Conservation (phyloP, 2,797 vertebrate species). For the Sylvilagus floridanus region DNA sequence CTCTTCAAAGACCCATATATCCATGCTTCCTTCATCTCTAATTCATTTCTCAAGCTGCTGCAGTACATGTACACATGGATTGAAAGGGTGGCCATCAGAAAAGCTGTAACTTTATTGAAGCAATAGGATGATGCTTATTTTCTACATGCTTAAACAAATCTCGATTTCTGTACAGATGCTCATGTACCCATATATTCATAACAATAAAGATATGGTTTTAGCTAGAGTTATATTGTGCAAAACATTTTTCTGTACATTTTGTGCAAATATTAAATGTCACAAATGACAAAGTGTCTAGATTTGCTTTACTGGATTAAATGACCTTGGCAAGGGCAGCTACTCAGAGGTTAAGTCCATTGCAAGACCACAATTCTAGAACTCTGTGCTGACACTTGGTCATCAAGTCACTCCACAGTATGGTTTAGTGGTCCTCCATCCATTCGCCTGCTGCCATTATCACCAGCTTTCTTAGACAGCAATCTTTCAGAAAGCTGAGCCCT, state of each 20-base stretch:
- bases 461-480: not conserved
- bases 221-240: conserved; percentile 28
- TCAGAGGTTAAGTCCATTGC: not conserved
- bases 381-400: not conserved
- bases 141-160: conserved; percentile 10
- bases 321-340: not conserved
- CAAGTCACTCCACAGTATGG: not conserved
- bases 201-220: not conserved
- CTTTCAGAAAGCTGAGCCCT: not conserved
- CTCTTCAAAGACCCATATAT: not conserved
- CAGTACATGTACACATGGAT: not conserved
- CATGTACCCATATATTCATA: not conserved
- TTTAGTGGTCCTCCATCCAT: not conserved
- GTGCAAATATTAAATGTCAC: not conserved
- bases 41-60: not conserved
- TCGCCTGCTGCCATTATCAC: no score
- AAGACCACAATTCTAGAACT: not conserved
- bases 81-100: not conserved
- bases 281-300: not conserved
- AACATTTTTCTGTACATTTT: not conserved
- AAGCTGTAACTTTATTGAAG: not conserved
- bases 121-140: not conserved
- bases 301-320: not conserved
- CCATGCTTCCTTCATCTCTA: not conserved
- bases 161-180: not conserved